Conservation (phyloP, 2,888 invertebrate species). For the Elegia similella region DNA sequence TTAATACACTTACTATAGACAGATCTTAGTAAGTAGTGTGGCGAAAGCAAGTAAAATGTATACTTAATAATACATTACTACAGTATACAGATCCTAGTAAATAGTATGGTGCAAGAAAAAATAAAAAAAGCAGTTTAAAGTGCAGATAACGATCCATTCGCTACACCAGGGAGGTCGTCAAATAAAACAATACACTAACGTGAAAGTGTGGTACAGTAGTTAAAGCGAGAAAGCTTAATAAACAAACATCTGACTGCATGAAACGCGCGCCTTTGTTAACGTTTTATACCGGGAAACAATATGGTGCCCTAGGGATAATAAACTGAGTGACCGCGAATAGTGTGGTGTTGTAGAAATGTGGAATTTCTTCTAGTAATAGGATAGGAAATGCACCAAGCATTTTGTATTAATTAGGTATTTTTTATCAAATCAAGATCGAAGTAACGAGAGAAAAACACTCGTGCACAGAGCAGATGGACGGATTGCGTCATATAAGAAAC, state of each 20-base stretch:
- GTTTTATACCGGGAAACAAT: constrained; percentile 11
- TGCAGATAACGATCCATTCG: constrained; percentile 1
- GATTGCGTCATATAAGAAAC: too few species aligned
- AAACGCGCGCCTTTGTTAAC: constrained; percentile 4
- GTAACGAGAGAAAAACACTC: too few species aligned
- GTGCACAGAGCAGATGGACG: too few species aligned
- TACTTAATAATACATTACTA: too few species aligned
- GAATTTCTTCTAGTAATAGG: neutral
- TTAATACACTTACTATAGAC: too few species aligned
- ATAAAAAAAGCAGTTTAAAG: neutral
- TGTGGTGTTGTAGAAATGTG: neutral
- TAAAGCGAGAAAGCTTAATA: constrained; percentile 9
- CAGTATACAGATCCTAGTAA: neutral
- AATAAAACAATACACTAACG: constrained; percentile 9
- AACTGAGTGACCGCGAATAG: neutral
- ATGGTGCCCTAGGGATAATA: constrained; percentile 1
- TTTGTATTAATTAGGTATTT: too few species aligned
- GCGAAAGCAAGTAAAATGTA: too few species aligned
- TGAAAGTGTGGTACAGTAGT: constrained; percentile 12
- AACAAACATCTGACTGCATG: constrained; percentile 14
- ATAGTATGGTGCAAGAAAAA: neutral
- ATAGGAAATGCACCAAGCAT: neutral
- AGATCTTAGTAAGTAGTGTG: too few species aligned
- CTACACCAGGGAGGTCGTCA: neutral
- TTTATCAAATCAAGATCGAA: neutral